Conservation (phyloP, 2,888 invertebrate species). For the Erpobdella octoculata region DNA sequence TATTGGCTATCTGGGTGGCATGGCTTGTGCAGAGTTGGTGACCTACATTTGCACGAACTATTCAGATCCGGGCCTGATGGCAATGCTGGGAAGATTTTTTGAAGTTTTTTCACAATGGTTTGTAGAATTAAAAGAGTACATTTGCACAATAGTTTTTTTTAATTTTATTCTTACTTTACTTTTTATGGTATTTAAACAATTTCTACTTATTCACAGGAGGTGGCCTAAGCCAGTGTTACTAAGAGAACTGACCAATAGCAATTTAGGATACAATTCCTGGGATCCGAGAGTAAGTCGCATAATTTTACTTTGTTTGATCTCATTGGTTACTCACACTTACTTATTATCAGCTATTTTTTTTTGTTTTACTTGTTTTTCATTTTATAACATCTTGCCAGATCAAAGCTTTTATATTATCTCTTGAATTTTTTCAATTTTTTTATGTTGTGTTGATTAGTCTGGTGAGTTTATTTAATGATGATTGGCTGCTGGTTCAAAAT, state of each 20-base stretch:
- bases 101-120: constrained; percentile 1
- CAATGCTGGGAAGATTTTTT: not conserved
- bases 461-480: no score
- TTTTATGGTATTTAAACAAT: not conserved
- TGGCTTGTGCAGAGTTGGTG: not conserved
- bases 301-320: no score
- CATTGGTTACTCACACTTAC: no score
- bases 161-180: not conserved
- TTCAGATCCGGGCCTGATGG: not conserved
- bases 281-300: not conserved
- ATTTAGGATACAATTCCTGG: not conserved
- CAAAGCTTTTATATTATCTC: no score
- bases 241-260: not conserved
- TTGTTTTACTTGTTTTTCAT: no score
- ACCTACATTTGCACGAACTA: not conserved
- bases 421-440: no score
- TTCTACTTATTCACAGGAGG: not conserved
- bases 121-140: not conserved
- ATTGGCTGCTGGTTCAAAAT: no score
- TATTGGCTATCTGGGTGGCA: not conserved
- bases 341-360: no score
- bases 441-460: no score
- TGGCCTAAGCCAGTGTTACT: not conserved
- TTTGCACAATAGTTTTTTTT: no score
- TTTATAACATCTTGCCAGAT: no score